Base-by-base conservation (phyloP, 1,140 invertebrate species). In the Drosophila rufa region DNA sequence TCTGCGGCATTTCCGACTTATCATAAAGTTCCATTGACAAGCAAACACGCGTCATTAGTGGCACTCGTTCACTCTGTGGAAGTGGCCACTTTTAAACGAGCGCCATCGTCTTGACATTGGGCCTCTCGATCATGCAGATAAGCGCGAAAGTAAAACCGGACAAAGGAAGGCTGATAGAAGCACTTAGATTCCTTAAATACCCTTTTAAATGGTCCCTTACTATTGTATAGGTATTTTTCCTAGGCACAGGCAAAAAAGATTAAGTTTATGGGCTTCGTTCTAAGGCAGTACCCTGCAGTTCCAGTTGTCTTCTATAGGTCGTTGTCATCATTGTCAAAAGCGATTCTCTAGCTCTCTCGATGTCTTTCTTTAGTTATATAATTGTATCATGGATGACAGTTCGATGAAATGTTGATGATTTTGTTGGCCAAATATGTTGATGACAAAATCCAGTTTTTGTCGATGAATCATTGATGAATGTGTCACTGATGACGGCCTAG, bases 21-120 rank as follows among this genome's bases (percentile, higher is more conserved):
- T 73, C 69, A n/a, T 8, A 59, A 38, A 48, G n/a, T 73, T 59
- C 38, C 69, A 71, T 73, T 73, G 69, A 73, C 51, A 40, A 58
- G 45, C 48, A 50, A 50, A 73, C 66, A 73, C 60, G 57, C 73
- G 73, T 77, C 79, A 61, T 73, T 66, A 61, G 50, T 11, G 51
- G 42, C 65, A 59, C 69, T 73, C 50, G 51, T 50, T 22, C 51
- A 22, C 19, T 60, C 40, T 14, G 27, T 14, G 42, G 48, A 48
- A 80, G 69, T 59, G 80, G 42, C 43, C 53, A 60, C 64, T 75
- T 66, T 27, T 27, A 38, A 50, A 53, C 45, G 19, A 73, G 43
- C 65, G 36, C 43, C 51, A 33, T 48, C 30, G 19, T 25, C 47
- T 53, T n/a, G 27, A 50, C 45, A 71, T 59, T 59, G 43, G 36